Percentiles rank a stretch among this genome's conserved stretches.
These are phyloP conservation scores for Anastrepha ludens DNA, from an alignment of 1,140 invertebrate species.

Conservation along the genomic window DNA sequence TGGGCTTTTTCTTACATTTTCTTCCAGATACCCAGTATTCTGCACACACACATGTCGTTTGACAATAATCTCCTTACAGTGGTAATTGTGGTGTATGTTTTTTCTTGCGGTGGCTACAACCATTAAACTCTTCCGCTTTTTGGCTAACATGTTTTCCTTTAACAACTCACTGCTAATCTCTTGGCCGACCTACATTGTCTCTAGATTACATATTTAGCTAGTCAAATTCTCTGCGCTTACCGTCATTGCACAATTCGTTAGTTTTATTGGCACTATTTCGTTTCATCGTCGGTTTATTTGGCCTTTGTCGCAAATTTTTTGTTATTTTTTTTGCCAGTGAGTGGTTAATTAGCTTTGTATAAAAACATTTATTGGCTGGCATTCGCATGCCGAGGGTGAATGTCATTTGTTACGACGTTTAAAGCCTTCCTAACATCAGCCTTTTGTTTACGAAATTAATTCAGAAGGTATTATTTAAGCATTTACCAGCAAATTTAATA, in stretches of 20 bases:
- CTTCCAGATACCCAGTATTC: not conserved
- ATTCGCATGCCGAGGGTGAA: not conserved
- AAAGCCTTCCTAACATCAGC: not conserved
- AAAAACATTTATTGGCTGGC: not conserved
- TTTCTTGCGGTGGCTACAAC: not conserved
- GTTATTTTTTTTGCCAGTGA: not conserved
- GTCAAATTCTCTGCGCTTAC: not conserved
- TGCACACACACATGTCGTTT: not conserved
- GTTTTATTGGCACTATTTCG: not conserved
- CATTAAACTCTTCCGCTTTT: not conserved
- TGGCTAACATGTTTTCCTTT: not conserved
- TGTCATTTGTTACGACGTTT: not conserved
- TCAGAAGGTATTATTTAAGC: too few relatives aligned
- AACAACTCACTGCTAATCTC: not conserved
- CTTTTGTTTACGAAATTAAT: not conserved
- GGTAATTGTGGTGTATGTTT: not conserved
- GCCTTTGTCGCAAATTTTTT: not conserved
- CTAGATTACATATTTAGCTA: slow-evolving; percentile 1
- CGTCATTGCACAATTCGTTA: slow-evolving; percentile 1
- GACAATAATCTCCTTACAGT: not conserved
- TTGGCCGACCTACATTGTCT: not conserved
- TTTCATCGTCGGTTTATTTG: not conserved
- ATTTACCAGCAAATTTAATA: too few relatives aligned
- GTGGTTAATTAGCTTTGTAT: slow-evolving; percentile 11
- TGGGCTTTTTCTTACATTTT: too few relatives aligned